phyloP scores from a whole-genome alignment of 2,888 invertebrate genomes.

The Netelia melanura region DNA sequence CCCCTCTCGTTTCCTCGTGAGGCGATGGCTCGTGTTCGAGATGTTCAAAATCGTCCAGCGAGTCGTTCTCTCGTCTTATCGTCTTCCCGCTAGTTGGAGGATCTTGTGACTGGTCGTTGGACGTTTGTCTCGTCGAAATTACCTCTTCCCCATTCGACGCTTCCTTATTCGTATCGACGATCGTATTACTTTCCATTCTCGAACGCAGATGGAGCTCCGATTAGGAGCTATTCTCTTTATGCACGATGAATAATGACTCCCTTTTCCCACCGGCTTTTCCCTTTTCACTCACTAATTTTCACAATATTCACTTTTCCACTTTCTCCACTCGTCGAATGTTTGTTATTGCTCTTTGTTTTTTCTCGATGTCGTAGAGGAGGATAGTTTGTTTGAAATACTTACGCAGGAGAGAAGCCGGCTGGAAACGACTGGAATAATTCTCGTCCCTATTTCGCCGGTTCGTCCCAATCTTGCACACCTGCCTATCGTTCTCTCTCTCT shows the following conservation, averaged over 20 bases:
- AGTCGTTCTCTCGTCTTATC: slow-evolving; percentile 88
- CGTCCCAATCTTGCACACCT: background rate
- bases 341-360: background rate
- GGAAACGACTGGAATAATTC: slow-evolving; percentile 14
- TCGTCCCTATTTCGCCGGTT: slow-evolving; percentile 17
- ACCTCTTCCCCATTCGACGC: background rate
- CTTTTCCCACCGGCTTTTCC: slow-evolving; percentile 20
- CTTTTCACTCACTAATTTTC: background rate
- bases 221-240: slow-evolving; percentile 8
- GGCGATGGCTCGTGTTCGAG: slow-evolving; percentile 87
- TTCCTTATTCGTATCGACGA: slow-evolving; percentile 26
- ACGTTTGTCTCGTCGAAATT: slow-evolving; percentile 81
- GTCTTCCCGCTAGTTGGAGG: slow-evolving; percentile 81
- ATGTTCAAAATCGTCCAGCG: slow-evolving; percentile 91
- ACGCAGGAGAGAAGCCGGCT: slow-evolving; percentile 19
- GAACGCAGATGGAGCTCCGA: slow-evolving; percentile 28
- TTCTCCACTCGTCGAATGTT: background rate
- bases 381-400: no score
- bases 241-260: slow-evolving; percentile 3
- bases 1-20: slow-evolving; percentile 64
- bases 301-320: background rate
- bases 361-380: no score
- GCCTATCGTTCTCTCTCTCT: slow-evolving; percentile 2
- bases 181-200: slow-evolving; percentile 50
- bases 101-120: slow-evolving; percentile 81